These are phyloP conservation scores for Apamea epomidion DNA, from an alignment of 2,888 invertebrate species.

Conservation along the genomic window DNA sequence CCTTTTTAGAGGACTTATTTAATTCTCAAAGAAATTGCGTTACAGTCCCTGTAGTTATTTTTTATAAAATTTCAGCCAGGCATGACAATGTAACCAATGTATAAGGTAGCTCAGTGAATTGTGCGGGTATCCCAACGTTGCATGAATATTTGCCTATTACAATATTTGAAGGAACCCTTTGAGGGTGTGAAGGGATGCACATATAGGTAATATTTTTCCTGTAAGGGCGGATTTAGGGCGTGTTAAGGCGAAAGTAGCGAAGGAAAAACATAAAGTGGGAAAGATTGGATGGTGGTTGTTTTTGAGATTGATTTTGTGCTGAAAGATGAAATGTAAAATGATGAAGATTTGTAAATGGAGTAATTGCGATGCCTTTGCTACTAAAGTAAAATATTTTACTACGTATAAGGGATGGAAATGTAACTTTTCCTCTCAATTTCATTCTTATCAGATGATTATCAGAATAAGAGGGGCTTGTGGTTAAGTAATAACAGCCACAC, in stretches of 20 bases:
- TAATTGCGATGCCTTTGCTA: neutral
- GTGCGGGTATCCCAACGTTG: slow-evolving; percentile 25
- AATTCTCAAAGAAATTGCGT: neutral
- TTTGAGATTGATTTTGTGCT: neutral
- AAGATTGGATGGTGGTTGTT: neutral
- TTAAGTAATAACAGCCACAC: no score
- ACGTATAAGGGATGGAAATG: neutral
- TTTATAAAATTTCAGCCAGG: neutral
- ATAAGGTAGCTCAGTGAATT: slow-evolving; percentile 6
- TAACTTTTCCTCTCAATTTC: neutral
- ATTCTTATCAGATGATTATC: neutral
- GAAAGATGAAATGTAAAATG: neutral
- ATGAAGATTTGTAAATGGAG: neutral
- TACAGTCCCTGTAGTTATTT: neutral
- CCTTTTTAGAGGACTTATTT: neutral
- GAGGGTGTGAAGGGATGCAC: slow-evolving; percentile 47
- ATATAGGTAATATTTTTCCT: slow-evolving; percentile 40
- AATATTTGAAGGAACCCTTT: slow-evolving; percentile 39
- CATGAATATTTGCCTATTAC: slow-evolving; percentile 36
- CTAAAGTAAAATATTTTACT: neutral
- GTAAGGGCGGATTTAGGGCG: slow-evolving; percentile 25
- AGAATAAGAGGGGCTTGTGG: no score
- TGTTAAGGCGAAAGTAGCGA: neutral
- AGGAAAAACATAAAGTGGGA: slow-evolving; percentile 10
- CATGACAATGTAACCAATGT: slow-evolving; percentile 19